Base-by-base conservation (phyloP, 1,140 invertebrate genomes). In the Pectinophora gossypiella region DNA sequence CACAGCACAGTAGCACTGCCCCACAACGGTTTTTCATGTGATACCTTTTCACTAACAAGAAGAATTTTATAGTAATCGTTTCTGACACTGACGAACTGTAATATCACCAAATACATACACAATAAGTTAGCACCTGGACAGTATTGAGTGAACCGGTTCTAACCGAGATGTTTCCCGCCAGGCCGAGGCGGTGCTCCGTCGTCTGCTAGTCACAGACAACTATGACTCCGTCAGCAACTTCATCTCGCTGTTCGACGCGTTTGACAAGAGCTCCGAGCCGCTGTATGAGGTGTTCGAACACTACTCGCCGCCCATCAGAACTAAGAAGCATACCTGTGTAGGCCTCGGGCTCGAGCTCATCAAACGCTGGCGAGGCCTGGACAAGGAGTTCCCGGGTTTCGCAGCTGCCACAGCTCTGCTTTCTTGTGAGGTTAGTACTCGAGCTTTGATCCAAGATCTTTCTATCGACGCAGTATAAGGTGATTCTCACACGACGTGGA, bases 161-260 rank as follows among this genome's bases (percentile, higher is more conserved):
- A 32, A 32, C 27, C 27, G n/a, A 12, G 27, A 32, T 7, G n/a
- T 40, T 1, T 40, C 38, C 38, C 38, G 12, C 1, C 38, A 40
- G 38, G 91, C 96, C 75, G 94, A 96, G 87, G 88, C 91, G 48
- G 89, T 92, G 63, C 90, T 96, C 54, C 93, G 95, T 72, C 91
- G 91, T 47, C 89, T 97, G 67, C 88, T 95, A 64, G 91, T 93
- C 63, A 91, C 92, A 64, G 96, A 89, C 87, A 94, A 92, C 81
- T 98, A 97, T 79, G 95, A 97, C 85, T 96, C 95, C 23, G 91
- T 96, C 58, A 93, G 92, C 72, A 95, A 96, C 73, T 96, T 96
- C 79, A 79, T 96, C 59, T 92, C 92, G 66, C 93, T 97, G 62
- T 95, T 94, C 79, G 89, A 93, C 59, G 91, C 91, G 51, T 96